Conservation (phyloP, 2,113 vertebrate genomes). For the Melanotaenia duboulayi region DNA sequence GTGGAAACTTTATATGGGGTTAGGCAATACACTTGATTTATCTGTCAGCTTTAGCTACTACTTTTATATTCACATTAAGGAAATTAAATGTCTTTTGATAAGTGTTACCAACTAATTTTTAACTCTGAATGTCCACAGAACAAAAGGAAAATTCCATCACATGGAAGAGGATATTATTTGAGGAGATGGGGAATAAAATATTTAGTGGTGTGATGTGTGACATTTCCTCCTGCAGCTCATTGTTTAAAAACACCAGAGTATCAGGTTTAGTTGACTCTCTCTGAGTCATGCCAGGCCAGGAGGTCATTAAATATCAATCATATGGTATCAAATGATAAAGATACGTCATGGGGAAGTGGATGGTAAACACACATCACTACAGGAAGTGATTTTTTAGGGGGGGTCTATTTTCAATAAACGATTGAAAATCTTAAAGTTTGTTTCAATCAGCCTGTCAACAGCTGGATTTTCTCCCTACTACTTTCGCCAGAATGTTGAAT, state of each 20-base stretch:
- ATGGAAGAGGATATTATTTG: background rate
- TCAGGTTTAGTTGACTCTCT: conserved; percentile 14
- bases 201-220: conserved; percentile 22
- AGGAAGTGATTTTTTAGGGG: conserved; percentile 2
- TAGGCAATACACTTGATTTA: no score
- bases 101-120: no score
- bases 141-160: background rate
- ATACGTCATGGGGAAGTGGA: conserved; percentile 16
- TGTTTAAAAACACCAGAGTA: conserved; percentile 13
- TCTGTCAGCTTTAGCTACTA: no score
- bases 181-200: conserved; percentile 11
- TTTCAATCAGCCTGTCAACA: no score
- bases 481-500: no score
- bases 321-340: conserved; percentile 7
- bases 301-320: conserved; percentile 41
- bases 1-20: no score
- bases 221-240: conserved; percentile 24
- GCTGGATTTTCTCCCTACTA: no score
- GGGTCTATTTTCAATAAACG: no score
- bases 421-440: no score
- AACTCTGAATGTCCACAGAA: background rate
- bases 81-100: no score
- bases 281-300: background rate
- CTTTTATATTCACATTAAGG: no score
- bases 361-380: background rate